Percentiles rank a stretch among this genome's conserved stretches.
Evolutionary conservation across 2,113 vertebrate genomes (phyloP).

Genomic region (Phylloscopus whistleri): DNA sequence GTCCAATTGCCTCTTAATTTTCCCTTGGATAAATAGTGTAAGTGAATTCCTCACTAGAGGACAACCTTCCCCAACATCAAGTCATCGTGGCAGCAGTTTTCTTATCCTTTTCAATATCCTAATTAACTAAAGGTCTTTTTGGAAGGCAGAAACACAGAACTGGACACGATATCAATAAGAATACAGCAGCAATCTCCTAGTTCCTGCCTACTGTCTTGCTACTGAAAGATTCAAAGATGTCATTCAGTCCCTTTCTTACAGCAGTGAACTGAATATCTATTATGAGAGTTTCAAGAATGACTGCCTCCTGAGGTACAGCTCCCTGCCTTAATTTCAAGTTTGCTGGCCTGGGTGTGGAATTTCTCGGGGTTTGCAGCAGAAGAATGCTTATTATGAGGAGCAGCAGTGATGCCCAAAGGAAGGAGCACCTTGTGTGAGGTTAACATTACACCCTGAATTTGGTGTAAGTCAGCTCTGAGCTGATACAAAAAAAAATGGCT

Average conservation of each 20-base stretch:
- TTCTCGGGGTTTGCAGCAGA: background rate
- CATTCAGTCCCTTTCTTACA: background rate
- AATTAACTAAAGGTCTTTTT: conserved; percentile 45
- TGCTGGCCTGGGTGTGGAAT: background rate
- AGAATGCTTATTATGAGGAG: background rate
- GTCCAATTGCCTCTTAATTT: conserved; percentile 42
- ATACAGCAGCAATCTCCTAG: background rate
- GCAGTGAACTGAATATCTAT: background rate
- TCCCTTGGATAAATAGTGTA: conserved; percentile 14
- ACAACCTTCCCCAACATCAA: background rate
- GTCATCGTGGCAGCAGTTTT: background rate
- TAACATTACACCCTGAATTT: background rate
- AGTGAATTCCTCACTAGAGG: background rate
- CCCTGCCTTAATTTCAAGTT: conserved; percentile 27
- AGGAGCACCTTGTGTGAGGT: background rate
- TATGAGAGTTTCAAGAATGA: conserved; percentile 3
- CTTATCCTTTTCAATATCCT: background rate
- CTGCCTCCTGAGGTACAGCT: conserved; percentile 24
- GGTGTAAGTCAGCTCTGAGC: background rate
- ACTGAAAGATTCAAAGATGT: background rate
- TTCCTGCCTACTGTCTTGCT: background rate
- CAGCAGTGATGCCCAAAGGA: background rate
- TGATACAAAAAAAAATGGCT: background rate
- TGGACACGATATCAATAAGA: background rate
- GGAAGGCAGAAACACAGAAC: background rate